phyloP scores from a whole-genome alignment of 2,888 invertebrate genomes.

The Sicus ferrugineus region DNA sequence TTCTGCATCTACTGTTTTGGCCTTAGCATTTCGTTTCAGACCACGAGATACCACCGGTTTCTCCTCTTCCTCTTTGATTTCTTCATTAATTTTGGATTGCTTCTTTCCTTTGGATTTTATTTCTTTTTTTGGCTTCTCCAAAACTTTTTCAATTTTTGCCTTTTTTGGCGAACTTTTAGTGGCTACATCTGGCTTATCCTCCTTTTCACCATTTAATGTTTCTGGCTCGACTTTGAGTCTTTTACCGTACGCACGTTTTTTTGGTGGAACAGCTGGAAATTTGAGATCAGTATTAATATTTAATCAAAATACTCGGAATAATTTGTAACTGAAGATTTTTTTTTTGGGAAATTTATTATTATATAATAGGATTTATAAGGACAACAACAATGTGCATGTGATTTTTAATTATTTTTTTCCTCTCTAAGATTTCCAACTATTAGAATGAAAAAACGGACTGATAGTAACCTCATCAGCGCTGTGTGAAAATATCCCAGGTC shows the following conservation, averaged over 20 bases:
- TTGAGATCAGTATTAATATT: background rate
- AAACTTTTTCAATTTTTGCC: slow-evolving; percentile 40
- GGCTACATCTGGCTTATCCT: slow-evolving; percentile 2
- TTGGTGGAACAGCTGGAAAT: slow-evolving; percentile 13
- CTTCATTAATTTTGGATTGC: slow-evolving; percentile 33
- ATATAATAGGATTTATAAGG: too few relatives aligned
- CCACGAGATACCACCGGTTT: background rate
- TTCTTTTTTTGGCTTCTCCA: slow-evolving; percentile 28
- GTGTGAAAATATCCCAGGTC: too few relatives aligned
- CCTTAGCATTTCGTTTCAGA: background rate
- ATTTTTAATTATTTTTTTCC: too few relatives aligned
- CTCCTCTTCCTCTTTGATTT: slow-evolving; percentile 2
- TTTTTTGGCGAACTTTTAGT: slow-evolving; percentile 27
- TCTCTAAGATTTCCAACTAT: too few relatives aligned
- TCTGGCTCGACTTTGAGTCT: slow-evolving; percentile 33
- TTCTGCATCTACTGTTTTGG: background rate
- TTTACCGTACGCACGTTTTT: slow-evolving; percentile 14
- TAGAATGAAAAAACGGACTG: too few relatives aligned
- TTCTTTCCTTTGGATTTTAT: slow-evolving; percentile 23
- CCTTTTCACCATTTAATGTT: slow-evolving; percentile 36
- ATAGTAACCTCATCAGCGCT: too few relatives aligned
- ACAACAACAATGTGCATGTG: too few relatives aligned
- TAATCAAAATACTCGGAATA: background rate
- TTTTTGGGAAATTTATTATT: too few relatives aligned
- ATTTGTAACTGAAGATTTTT: background rate